Evolutionary conservation across 2,888 invertebrate species (phyloP).

Genomic region (Cyclophora albipunctata): DNA sequence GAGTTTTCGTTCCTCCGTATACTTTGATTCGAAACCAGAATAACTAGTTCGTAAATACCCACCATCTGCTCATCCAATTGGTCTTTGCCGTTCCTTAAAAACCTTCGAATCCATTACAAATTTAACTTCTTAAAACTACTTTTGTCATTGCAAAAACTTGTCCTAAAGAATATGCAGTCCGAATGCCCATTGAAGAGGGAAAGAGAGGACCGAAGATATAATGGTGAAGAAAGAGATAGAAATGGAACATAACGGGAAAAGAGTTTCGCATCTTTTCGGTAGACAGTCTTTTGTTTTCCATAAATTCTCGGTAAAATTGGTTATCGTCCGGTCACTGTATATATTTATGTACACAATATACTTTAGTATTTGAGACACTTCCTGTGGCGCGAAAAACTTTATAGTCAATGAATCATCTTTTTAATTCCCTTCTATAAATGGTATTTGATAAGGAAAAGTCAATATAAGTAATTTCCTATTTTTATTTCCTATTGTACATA

Average conservation of each 20-base stretch:
- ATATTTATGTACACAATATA: not conserved
- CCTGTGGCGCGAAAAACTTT: too few species aligned
- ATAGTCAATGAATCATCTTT: too few species aligned
- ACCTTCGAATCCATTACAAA: too few species aligned
- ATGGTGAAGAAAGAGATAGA: conserved; percentile 32
- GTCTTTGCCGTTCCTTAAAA: too few species aligned
- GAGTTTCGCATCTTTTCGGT: conserved; percentile 20
- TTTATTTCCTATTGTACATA: too few species aligned
- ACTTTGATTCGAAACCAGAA: too few species aligned
- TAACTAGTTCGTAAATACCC: too few species aligned
- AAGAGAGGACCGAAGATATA: conserved; percentile 31
- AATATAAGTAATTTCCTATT: too few species aligned
- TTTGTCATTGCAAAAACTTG: conserved; percentile 51
- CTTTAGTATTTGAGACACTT: not conserved
- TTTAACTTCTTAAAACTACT: not conserved
- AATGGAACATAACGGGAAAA: conserved; percentile 54
- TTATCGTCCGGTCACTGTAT: not conserved
- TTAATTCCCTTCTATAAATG: too few species aligned
- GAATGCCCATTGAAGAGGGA: conserved; percentile 63
- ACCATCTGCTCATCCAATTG: too few species aligned
- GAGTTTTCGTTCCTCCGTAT: too few species aligned
- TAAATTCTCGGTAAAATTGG: not conserved
- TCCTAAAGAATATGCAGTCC: conserved; percentile 48
- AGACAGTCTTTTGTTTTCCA: not conserved
- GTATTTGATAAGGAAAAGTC: too few species aligned